These are phyloP conservation scores for Tetragonula clypearis DNA, from an alignment of 1,140 invertebrate genomes.

Conservation along the genomic window DNA sequence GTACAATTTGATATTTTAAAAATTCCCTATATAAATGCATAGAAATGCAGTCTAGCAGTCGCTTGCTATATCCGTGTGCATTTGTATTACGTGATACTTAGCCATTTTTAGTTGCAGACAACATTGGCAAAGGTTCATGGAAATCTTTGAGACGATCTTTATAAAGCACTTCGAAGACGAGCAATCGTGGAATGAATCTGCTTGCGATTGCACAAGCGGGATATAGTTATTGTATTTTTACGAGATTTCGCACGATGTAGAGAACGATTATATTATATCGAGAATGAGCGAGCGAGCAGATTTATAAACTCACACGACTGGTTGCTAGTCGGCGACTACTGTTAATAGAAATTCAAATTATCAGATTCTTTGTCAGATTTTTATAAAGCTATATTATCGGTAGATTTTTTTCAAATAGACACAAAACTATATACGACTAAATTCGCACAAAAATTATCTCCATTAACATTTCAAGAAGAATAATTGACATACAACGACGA, in stretches of 20 bases:
- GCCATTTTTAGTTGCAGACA: background rate
- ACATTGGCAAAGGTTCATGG: background rate
- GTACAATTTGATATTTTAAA: too few species aligned
- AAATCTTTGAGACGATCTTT: background rate
- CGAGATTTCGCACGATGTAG: background rate
- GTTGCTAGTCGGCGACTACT: background rate
- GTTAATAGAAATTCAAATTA: background rate
- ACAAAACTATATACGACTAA: background rate
- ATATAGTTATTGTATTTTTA: background rate
- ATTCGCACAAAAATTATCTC: background rate
- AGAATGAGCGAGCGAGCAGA: background rate
- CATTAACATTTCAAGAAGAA: background rate
- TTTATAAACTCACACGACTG: background rate
- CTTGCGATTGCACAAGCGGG: background rate
- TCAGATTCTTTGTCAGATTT: background rate
- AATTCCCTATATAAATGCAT: too few species aligned
- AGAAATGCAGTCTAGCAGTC: too few species aligned
- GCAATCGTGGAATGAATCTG: background rate
- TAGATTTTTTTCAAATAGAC: background rate
- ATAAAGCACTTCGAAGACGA: background rate
- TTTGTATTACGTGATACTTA: too few species aligned
- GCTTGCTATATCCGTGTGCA: too few species aligned
- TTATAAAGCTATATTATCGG: background rate
- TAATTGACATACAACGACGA: background rate
- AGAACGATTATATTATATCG: background rate